Percentiles rank a stretch among this genome's conserved stretches.
Conservation (phyloP, 23 tunicate species). For the Trididemnum nubilum region DNA sequence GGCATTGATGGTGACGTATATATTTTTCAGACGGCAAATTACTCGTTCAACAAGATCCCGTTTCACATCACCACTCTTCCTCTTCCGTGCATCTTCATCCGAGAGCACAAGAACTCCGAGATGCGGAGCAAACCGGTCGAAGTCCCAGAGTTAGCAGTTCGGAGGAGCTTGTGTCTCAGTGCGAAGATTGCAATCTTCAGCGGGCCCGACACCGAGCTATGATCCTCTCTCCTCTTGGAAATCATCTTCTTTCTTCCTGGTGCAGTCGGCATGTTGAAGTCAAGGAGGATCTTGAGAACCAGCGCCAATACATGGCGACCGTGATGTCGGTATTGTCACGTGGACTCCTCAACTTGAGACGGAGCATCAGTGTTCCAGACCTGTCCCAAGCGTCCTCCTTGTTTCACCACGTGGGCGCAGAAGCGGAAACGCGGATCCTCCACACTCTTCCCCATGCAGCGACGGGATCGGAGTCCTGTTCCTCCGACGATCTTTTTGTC, state of each 20-base stretch:
- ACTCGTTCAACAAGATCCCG: background rate
- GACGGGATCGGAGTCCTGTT: background rate
- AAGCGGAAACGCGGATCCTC: conserved; percentile 5
- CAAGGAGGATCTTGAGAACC: conserved; percentile 5
- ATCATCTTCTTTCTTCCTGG: conserved; percentile 67
- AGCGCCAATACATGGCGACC: conserved; percentile 55
- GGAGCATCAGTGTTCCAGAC: conserved; percentile 78
- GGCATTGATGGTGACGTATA: too few species aligned
- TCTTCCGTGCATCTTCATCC: background rate
- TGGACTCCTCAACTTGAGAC: conserved; percentile 25
- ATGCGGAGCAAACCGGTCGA: background rate
- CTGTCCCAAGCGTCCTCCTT: conserved; percentile 38
- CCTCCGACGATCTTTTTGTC: background rate
- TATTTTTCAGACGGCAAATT: background rate
- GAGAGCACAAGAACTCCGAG: background rate
- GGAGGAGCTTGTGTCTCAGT: conserved; percentile 23
- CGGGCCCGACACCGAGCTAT: conserved; percentile 71
- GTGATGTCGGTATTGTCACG: conserved; percentile 63
- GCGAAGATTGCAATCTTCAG: conserved; percentile 29
- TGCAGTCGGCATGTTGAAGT: conserved; percentile 24
- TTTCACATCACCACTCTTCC: background rate
- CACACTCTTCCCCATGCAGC: conserved; percentile 1
- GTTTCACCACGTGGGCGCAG: conserved; percentile 26
- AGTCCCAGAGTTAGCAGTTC: conserved; percentile 16
- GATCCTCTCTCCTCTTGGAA: conserved; percentile 82